These are phyloP conservation scores for Sus scrofa DNA, from an alignment of 2,113 vertebrate genomes.

Conservation along the genomic window DNA sequence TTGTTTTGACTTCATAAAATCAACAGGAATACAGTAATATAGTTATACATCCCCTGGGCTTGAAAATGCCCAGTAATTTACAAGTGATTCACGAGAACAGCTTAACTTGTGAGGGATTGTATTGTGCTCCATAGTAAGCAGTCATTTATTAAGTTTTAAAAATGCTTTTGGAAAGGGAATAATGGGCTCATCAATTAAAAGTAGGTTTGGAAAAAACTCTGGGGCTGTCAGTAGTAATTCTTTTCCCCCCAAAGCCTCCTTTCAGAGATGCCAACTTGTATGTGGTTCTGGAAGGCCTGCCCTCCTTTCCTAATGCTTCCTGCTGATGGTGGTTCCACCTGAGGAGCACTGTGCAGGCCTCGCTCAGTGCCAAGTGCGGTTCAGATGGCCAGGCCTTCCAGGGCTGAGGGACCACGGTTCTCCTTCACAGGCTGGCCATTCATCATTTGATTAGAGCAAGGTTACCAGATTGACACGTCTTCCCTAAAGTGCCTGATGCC, in stretches of 20 bases:
- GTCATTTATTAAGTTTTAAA: conserved; percentile 77
- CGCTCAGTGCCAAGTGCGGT: conserved; percentile 60
- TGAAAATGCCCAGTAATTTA: conserved; percentile 67
- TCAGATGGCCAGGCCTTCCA: conserved; percentile 63
- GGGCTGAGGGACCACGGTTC: conserved; percentile 37
- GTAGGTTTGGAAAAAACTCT: conserved; percentile 59
- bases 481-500: conserved; percentile 66
- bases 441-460: conserved; percentile 81
- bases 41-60: conserved; percentile 64
- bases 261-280: background rate
- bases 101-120: conserved; percentile 64
- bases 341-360: conserved; percentile 66
- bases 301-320: background rate
- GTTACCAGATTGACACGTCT: conserved; percentile 66
- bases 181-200: conserved; percentile 71
- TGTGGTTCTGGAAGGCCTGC: fast-evolving
- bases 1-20: conserved; percentile 80
- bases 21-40: conserved; percentile 68
- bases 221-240: conserved; percentile 14
- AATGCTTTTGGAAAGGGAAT: conserved; percentile 67
- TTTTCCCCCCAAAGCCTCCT: background rate
- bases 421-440: conserved; percentile 72
- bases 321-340: conserved; percentile 11
- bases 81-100: conserved; percentile 76
- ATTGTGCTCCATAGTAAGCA: conserved; percentile 59